These are phyloP conservation scores for Allobates femoralis DNA, from an alignment of 2,797 vertebrate genomes.

Conservation along the genomic window DNA sequence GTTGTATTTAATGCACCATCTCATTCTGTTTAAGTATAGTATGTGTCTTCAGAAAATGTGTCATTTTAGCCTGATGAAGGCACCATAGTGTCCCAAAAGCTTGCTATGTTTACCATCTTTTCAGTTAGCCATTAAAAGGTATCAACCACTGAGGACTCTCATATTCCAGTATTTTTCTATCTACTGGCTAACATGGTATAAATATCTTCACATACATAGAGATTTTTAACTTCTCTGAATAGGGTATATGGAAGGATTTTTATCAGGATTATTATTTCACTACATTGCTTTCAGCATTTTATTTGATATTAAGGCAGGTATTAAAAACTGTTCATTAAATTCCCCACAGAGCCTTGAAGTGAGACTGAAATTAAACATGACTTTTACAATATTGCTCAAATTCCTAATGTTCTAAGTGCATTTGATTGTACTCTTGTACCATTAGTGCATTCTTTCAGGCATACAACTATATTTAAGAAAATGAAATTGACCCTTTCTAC, in stretches of 20 bases:
- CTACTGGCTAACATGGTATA: too few species aligned
- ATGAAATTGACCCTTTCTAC: slow-evolving; percentile 46
- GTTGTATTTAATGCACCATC: too few species aligned
- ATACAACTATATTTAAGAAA: slow-evolving; percentile 43
- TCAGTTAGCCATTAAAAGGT: too few species aligned
- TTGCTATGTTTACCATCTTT: too few species aligned
- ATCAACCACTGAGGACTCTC: too few species aligned
- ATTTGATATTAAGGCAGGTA: slow-evolving; percentile 62
- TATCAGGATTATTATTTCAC: slow-evolving; percentile 41
- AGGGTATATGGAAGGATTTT: slow-evolving; percentile 38
- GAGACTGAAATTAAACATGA: slow-evolving; percentile 60
- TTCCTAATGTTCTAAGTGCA: slow-evolving; percentile 58
- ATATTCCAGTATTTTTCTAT: too few species aligned
- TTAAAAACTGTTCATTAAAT: slow-evolving; percentile 61
- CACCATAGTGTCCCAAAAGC: too few species aligned
- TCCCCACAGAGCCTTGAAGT: slow-evolving; percentile 51
- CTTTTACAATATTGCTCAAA: slow-evolving; percentile 59
- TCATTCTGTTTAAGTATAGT: too few species aligned
- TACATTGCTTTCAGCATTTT: slow-evolving; percentile 58
- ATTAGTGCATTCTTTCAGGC: slow-evolving; percentile 59
- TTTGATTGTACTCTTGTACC: slow-evolving; percentile 54
- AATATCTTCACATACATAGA: too few species aligned
- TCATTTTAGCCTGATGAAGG: too few species aligned
- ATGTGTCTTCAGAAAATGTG: too few species aligned
- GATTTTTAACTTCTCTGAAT: background rate